Base-by-base conservation (phyloP, 2,113 vertebrate genomes). In the Hippocampus barbouri region DNA sequence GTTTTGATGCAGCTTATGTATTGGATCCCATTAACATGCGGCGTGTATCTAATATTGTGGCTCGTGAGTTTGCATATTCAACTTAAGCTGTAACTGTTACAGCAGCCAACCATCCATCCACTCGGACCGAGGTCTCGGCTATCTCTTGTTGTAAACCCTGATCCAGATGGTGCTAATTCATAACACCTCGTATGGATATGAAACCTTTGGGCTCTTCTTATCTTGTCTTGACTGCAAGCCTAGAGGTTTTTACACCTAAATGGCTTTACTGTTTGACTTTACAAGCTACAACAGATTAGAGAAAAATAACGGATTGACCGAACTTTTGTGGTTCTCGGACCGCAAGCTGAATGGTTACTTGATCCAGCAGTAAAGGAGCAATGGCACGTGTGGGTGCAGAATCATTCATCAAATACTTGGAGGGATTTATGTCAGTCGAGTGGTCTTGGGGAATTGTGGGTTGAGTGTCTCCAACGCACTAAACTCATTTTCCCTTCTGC, bases 401-500 rank as follows among this genome's bases (percentile, higher is more conserved):
- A 67, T 71, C 69, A 85, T 84, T 79, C 75, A 64, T 87, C 73
- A 84, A 77, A 75, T 43, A 66, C 25, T 30, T 11, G 60, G 62
- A 68, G 30, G 62, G 74, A 77, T 75, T 72, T 74, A 73, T 38
- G 69, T 71, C 66, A 56, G 67, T 30, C 45, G 57, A 74, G 34
- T 67, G 25, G 38, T 73, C 57, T 65, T 56, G 68, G 60, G 53
- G 67, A 69, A 77, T 74, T 38, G 25, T 43, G 75, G 45, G 66
- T 30, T 34, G 5, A 70, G 66, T 66, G 63, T 62, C 38, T 45
- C 5, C 40, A 65, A 25, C 63, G 23, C 70, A 80, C 81, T 60
- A 69, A 79, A 76, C 81, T 86, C 85, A 78, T 85, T 87, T 83
- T 85, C 72, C 73, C 82, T 81, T 82, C 78, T 77, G 87, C 87